Evolutionary conservation across 2,797 vertebrate species (phyloP).

Genomic region (Otolemur crassicaudatus): DNA sequence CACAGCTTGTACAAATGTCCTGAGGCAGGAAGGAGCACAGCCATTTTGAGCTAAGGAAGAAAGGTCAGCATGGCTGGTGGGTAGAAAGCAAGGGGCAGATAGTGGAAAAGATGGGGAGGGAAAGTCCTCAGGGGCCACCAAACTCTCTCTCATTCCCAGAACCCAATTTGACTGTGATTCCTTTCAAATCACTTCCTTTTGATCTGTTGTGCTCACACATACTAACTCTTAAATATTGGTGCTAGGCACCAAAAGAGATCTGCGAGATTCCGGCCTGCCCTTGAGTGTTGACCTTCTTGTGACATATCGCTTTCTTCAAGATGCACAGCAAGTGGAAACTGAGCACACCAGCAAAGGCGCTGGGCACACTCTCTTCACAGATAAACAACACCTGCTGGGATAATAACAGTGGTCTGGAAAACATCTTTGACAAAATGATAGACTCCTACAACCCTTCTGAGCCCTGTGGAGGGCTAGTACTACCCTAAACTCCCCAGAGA

Average conservation of each 20-base stretch:
- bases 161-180: background rate
- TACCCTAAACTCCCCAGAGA: background rate
- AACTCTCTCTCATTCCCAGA: background rate
- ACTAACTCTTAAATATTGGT: background rate
- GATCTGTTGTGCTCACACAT: background rate
- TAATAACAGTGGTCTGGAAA: background rate
- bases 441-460: rapidly evolving
- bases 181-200: background rate
- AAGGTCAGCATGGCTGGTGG: background rate
- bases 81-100: background rate
- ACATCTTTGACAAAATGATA: background rate
- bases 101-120: rapidly evolving
- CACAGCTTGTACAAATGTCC: background rate
- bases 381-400: background rate
- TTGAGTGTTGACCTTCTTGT: background rate
- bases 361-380: background rate
- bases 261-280: rapidly evolving
- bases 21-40: background rate
- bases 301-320: background rate
- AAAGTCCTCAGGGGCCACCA: background rate
- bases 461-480: background rate
- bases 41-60: background rate
- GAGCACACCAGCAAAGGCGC: background rate
- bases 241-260: background rate
- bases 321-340: too few species aligned